A percentile compares a stretch with the other conserved stretches of the same genome.
Conservation (phyloP, 1,140 invertebrate species). For the Dreissena polymorpha region DNA sequence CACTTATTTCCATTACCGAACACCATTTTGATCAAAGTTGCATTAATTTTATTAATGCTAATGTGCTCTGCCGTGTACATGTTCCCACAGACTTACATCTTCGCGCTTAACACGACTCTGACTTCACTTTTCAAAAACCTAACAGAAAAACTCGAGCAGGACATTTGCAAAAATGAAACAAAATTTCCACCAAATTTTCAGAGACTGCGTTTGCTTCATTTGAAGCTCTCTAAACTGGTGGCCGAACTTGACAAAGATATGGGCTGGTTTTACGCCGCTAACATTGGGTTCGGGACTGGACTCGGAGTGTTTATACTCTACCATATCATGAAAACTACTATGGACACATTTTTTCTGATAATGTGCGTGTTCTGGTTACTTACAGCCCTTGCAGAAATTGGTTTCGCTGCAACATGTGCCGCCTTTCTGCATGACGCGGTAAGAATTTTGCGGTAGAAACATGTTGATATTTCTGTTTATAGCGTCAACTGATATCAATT, state of each 20-base stretch:
- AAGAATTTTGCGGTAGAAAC: not conserved
- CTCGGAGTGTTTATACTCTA: conserved; percentile 9
- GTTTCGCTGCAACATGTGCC: not conserved
- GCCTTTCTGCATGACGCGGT: conserved; percentile 8
- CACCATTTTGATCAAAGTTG: too few relatives aligned
- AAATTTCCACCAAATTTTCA: conserved; percentile 13
- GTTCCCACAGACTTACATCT: too few relatives aligned
- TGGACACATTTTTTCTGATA: not conserved
- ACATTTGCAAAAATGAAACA: not conserved
- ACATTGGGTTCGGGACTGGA: not conserved
- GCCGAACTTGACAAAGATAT: conserved; percentile 26
- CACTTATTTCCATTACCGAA: too few relatives aligned
- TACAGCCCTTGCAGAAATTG: not conserved
- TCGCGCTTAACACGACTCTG: too few relatives aligned
- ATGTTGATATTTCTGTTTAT: too few relatives aligned
- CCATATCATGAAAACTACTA: not conserved
- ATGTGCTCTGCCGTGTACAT: too few relatives aligned
- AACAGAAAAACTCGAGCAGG: too few relatives aligned
- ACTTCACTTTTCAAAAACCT: too few relatives aligned
- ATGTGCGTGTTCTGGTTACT: conserved; percentile 21
- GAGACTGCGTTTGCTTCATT: conserved; percentile 29
- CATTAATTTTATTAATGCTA: too few relatives aligned
- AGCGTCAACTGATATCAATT: too few relatives aligned
- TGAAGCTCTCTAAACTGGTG: conserved; percentile 31
- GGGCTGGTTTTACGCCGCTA: conserved; percentile 6